Conservation (phyloP, 2,888 invertebrate genomes). For the Malachius bipustulatus region DNA sequence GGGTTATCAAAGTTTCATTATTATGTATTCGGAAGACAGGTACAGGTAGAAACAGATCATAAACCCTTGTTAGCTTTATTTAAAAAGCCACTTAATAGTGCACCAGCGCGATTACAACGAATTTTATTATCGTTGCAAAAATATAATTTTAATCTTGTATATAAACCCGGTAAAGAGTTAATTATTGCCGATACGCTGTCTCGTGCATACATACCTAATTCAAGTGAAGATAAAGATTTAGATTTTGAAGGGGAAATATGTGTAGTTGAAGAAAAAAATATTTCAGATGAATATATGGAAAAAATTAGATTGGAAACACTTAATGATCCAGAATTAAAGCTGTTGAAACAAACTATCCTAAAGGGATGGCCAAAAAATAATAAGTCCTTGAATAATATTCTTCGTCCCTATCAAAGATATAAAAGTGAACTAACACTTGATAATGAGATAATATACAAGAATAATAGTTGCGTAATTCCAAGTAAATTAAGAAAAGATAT, state of each 20-base stretch:
- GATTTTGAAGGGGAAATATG: constrained; percentile 8
- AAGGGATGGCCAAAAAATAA: constrained; percentile 14
- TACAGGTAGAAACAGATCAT: no score
- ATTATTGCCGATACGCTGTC: constrained; percentile 13
- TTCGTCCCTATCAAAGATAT: no score
- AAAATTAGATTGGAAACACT: constrained; percentile 11
- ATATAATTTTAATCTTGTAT: no score
- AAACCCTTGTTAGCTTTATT: no score
- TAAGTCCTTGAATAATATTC: constrained; percentile 8
- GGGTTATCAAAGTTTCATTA: no score
- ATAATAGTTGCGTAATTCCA: constrained; percentile 13
- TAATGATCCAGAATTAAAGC: constrained; percentile 8
- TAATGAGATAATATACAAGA: constrained; percentile 12
- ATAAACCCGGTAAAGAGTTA: no score
- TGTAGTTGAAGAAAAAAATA: constrained; percentile 9
- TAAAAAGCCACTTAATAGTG: no score
- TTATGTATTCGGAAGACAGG: constrained; percentile 5
- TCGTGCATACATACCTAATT: constrained; percentile 5
- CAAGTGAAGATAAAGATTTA: constrained; percentile 7
- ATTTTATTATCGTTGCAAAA: no score
- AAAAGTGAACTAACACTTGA: constrained; percentile 9
- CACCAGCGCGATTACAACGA: no score
- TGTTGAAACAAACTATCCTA: constrained; percentile 8
- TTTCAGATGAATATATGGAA: constrained; percentile 11
- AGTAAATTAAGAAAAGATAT: constrained; percentile 13